A percentile compares a stretch with the other conserved stretches of the same genome.
These are phyloP conservation scores for Pygathrix nemaeus DNA, from an alignment of 2,113 vertebrate species.

Conservation along the genomic window DNA sequence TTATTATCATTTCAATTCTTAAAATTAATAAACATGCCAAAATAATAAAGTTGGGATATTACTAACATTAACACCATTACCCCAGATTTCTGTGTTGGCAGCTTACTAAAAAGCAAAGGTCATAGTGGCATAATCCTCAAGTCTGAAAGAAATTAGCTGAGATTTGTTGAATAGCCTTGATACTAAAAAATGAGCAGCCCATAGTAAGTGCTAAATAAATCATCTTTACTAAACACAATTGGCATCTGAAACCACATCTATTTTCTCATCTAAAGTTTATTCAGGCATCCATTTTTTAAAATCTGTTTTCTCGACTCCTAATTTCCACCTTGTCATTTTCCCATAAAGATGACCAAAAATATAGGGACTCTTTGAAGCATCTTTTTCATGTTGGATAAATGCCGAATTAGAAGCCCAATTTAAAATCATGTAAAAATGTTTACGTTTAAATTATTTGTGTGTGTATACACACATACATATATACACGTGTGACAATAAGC, in stretches of 20 bases:
- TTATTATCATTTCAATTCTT: constrained; percentile 12
- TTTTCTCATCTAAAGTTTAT: not conserved
- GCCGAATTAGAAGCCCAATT: constrained; percentile 44
- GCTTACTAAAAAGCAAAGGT: not conserved
- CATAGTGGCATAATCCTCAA: not conserved
- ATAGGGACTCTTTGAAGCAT: not conserved
- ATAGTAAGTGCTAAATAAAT: not conserved
- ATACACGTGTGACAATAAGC: constrained; percentile 36
- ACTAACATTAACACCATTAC: not conserved
- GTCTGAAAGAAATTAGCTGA: not conserved
- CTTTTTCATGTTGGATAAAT: not conserved
- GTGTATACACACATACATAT: not conserved
- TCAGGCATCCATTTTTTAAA: not conserved
- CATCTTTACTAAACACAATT: not conserved
- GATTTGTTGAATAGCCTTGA: not conserved
- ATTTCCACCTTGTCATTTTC: not conserved
- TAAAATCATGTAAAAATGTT: constrained; percentile 48
- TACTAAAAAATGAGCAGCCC: not conserved
- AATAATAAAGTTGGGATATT: not conserved
- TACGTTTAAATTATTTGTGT: not conserved
- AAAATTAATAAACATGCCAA: not conserved
- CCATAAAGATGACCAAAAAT: not conserved
- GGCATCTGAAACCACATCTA: not conserved
- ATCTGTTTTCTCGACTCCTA: not conserved
- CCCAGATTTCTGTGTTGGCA: not conserved